phyloP scores from a whole-genome alignment of 1,140 invertebrate species.

The Ladona fulva region DNA sequence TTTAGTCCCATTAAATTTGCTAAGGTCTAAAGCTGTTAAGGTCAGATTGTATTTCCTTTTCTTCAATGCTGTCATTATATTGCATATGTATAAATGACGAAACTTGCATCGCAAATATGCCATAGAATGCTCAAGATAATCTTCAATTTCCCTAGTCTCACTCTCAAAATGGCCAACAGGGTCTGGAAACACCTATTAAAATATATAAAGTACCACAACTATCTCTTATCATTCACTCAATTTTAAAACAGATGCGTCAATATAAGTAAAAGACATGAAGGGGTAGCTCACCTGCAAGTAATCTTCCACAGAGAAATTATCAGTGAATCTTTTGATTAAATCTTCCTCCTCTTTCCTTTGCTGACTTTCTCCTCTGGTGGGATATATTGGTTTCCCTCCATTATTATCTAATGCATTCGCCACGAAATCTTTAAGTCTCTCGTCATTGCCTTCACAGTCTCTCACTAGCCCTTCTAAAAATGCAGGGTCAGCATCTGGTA shows the following conservation, averaged over 20 bases:
- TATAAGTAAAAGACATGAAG: background rate
- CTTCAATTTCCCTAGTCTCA: background rate
- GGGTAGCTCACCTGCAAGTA: background rate
- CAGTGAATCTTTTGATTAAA: background rate
- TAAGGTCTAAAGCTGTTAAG: background rate
- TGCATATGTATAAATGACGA: background rate
- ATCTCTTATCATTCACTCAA: too few relatives aligned
- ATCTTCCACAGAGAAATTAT: constrained; percentile 1
- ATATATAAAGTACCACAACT: too few relatives aligned
- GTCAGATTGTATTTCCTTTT: background rate
- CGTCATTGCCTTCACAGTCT: background rate
- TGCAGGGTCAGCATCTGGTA: background rate
- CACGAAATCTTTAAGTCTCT: background rate
- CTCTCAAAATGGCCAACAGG: background rate
- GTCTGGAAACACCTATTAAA: background rate
- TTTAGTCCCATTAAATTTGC: background rate
- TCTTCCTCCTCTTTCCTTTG: background rate
- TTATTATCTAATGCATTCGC: background rate
- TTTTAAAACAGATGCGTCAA: too few relatives aligned
- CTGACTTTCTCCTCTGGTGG: background rate
- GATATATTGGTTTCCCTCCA: background rate
- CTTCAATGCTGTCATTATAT: background rate
- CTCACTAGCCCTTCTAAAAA: background rate
- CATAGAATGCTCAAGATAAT: background rate
- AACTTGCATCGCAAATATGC: background rate